A percentile compares a stretch with the other conserved stretches of the same genome.
Conservation (phyloP, 2,888 invertebrate species). For the Dryococelus australis region DNA sequence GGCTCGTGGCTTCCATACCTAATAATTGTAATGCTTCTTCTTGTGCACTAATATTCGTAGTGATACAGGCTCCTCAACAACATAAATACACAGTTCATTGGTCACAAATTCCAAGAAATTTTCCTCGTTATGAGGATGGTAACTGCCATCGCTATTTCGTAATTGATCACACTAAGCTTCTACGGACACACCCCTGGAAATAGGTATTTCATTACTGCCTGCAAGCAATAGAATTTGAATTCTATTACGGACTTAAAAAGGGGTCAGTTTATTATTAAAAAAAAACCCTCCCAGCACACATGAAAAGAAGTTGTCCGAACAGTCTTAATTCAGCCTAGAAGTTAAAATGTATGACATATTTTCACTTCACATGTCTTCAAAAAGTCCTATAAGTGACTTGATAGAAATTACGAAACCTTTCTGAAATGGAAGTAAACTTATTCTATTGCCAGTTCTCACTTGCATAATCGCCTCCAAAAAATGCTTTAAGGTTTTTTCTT, state of each 20-base stretch:
- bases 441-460: neutral
- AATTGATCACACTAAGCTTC: neutral
- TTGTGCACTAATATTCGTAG: neutral
- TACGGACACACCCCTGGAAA: neutral
- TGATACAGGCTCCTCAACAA: neutral
- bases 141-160: neutral
- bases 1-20: neutral
- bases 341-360: neutral
- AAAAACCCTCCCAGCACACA: neutral
- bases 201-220: neutral
- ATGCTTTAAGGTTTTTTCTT: neutral
- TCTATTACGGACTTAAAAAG: neutral
- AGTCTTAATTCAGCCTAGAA: neutral
- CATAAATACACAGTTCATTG: neutral
- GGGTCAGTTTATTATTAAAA: no score
- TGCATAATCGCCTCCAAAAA: neutral
- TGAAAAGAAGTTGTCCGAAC: neutral
- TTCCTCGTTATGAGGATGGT: neutral
- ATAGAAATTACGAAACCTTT: slow-evolving; percentile 16
- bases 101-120: neutral
- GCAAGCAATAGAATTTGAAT: neutral
- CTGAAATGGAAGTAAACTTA: neutral
- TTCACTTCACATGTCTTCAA: neutral
- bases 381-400: neutral
- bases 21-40: neutral